Conservation (phyloP, 1,140 invertebrate genomes). For the Drosophila murphyi region DNA sequence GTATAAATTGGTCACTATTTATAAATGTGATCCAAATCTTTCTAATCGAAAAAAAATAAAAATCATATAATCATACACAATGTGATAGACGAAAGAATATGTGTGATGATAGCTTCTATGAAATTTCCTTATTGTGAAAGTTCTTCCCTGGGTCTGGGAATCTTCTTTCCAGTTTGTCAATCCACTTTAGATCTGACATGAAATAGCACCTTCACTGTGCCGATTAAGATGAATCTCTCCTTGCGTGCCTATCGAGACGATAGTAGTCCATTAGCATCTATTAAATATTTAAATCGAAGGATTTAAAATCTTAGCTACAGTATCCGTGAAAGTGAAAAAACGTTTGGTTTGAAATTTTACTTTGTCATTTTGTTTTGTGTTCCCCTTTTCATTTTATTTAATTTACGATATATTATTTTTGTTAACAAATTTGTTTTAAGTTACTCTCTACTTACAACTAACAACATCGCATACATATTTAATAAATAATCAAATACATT, state of each 20-base stretch:
- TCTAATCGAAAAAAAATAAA: not conserved
- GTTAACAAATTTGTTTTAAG: slow-evolving; percentile 69
- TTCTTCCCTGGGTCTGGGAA: too few relatives aligned
- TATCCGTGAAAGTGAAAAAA: not conserved
- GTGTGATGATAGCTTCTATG: too few relatives aligned
- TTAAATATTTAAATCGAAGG: too few relatives aligned
- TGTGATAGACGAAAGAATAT: too few relatives aligned
- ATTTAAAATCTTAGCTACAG: too few relatives aligned
- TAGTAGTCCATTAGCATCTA: too few relatives aligned
- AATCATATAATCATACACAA: not conserved
- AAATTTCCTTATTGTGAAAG: too few relatives aligned
- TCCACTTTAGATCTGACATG: too few relatives aligned
- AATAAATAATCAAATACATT: slow-evolving; percentile 71
- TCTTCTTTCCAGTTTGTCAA: too few relatives aligned
- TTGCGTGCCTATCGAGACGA: too few relatives aligned
- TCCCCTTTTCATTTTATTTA: slow-evolving; percentile 64
- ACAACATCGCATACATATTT: slow-evolving; percentile 72
- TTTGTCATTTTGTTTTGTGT: slow-evolving; percentile 46
- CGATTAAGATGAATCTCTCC: too few relatives aligned
- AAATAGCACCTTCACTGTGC: too few relatives aligned
- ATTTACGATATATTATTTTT: slow-evolving; percentile 44
- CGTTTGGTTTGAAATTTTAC: slow-evolving; percentile 18
- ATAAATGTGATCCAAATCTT: not conserved
- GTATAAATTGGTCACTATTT: not conserved
- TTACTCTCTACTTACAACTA: slow-evolving; percentile 78